Evolutionary conservation across 2,113 vertebrate genomes (phyloP).

Genomic region (Pyrgilauda ruficollis): DNA sequence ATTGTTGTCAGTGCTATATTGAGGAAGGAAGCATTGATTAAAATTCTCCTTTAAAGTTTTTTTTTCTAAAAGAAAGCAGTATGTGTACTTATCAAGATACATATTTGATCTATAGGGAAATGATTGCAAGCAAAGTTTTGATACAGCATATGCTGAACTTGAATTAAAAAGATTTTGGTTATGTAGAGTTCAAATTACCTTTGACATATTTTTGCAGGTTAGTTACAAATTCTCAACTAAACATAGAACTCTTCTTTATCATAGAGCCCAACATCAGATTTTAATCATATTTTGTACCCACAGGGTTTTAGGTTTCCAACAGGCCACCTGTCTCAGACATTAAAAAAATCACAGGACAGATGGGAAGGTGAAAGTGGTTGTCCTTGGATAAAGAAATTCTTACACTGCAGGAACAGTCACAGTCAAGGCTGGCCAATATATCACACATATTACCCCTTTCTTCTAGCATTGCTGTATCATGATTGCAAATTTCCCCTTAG

Average conservation of each 20-base stretch:
- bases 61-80: slow-evolving; percentile 12
- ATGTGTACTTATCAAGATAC: background rate
- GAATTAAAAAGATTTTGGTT: slow-evolving; percentile 72
- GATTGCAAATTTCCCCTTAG: slow-evolving; percentile 60
- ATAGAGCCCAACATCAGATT: slow-evolving; percentile 79
- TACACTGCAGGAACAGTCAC: slow-evolving; percentile 67
- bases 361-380: slow-evolving; percentile 86
- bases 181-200: slow-evolving; percentile 69
- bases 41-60: slow-evolving; percentile 36
- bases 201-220: slow-evolving; percentile 74
- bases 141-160: slow-evolving; percentile 64
- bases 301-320: slow-evolving; percentile 83
- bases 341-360: slow-evolving; percentile 87
- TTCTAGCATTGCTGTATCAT: slow-evolving; percentile 44
- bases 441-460: slow-evolving; percentile 53
- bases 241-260: slow-evolving; percentile 76
- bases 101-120: slow-evolving; percentile 51
- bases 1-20: slow-evolving; percentile 48
- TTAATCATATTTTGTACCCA: slow-evolving; percentile 89
- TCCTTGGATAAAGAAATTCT: slow-evolving; percentile 87
- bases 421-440: slow-evolving; percentile 69
- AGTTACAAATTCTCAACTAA: slow-evolving; percentile 73
- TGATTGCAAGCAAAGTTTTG: slow-evolving; percentile 54
- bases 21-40: slow-evolving; percentile 53
- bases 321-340: slow-evolving; percentile 87